Base-by-base conservation (phyloP, 1,140 invertebrate genomes). In the Penaeus vannamei region DNA sequence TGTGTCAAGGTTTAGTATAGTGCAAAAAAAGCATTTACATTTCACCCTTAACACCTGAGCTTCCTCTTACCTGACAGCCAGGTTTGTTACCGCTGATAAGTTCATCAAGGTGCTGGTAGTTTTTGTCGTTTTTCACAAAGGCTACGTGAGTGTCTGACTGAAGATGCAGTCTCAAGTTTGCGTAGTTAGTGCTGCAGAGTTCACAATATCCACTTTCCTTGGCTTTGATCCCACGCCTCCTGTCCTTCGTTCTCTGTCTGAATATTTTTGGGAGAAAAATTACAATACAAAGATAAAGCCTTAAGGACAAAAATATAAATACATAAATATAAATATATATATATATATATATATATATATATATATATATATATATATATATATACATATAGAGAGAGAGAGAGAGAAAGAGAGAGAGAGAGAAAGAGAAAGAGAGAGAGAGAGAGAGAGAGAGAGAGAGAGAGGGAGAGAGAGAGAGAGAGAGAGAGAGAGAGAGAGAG, bases 201-300 rank as follows among this genome's bases (percentile, higher is more conserved):
- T 90, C 88, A 86, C 88, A 90, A 62, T 90, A 90, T 22, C 88
- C 88, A 66, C 88, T 81, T n/a, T 90, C 88, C 66, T 85, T 90
- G 59, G 46, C 72, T 62, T 84, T 84, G 20, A 69, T 82, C 26
- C 88, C 36, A 29, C 66, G 84, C 66, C 79, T 59, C 32, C 36
- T 82, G 5, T 80, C 60, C 29, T 90, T 80, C n/a, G 59, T 82
- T 22, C 46, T 32, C 53, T 80, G 76, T 26, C 80, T 80, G 53
- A 60, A 69, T 22, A 72, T 72, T 72, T 53, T 53, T 53, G 53
- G n/a, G n/a, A 12, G n/a, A 46, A 72, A 76, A 42, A 23, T 84
- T 36, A 61, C 26, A 26, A 1, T 29, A 26, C 7, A 19, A 29
- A n/a, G 8, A 59, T 3, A 61, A 29, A 23, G 0, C 53, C 12